Conservation (phyloP, 2,888 invertebrate genomes). For the Micropterix aruncella region DNA sequence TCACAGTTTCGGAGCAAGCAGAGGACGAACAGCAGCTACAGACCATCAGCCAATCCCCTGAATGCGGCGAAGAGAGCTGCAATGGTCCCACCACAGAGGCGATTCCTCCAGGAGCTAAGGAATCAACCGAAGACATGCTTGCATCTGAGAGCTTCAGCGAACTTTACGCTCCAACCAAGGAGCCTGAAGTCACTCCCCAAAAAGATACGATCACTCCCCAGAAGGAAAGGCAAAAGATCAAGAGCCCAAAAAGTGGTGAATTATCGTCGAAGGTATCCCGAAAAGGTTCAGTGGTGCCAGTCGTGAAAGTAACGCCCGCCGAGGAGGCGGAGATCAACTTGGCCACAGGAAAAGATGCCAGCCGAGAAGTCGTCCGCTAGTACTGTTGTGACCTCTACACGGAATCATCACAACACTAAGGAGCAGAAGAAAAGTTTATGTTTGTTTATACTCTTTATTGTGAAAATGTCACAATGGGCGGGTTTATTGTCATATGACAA, state of each 20-base stretch:
- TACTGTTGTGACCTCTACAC: too few relatives aligned
- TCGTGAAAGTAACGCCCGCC: background rate
- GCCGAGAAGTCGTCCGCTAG: too few relatives aligned
- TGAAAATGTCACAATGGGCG: too few relatives aligned
- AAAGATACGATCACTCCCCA: background rate
- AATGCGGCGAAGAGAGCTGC: background rate
- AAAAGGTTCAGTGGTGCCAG: background rate
- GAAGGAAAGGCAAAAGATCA: background rate
- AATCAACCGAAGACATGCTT: background rate
- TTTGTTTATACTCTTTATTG: too few relatives aligned
- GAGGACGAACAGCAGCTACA: background rate
- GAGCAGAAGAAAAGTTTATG: too few relatives aligned
- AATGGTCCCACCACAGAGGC: background rate
- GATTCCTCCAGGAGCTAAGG: background rate
- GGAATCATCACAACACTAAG: too few relatives aligned
- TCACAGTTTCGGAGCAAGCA: background rate
- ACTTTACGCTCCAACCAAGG: background rate
- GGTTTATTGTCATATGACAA: too few relatives aligned
- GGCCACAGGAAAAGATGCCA: background rate
- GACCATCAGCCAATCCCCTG: background rate
- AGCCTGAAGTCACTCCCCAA: too few relatives aligned
- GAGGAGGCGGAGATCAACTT: background rate
- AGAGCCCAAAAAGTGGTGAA: background rate
- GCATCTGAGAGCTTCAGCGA: background rate
- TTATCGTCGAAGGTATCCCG: background rate